Conservation (phyloP, 2,113 vertebrate genomes). For the Hucho hucho region DNA sequence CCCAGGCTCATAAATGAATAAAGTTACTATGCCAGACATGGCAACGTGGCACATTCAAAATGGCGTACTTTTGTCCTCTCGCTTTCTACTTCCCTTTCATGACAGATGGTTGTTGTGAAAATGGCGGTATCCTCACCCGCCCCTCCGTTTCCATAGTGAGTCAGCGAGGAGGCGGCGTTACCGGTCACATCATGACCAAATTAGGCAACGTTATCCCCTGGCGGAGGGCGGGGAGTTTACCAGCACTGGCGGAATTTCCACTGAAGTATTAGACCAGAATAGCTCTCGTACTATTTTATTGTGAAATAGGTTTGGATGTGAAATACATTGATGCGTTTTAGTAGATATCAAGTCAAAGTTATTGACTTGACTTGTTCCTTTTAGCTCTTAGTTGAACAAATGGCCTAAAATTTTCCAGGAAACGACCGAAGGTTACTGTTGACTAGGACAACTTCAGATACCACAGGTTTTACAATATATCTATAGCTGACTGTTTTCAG, state of each 20-base stretch:
- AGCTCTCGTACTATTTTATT: neutral
- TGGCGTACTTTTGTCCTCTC: slow-evolving; percentile 58
- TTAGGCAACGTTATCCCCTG: slow-evolving; percentile 61
- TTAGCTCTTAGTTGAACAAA: no score
- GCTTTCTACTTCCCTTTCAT: neutral
- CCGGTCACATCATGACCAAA: slow-evolving; percentile 61
- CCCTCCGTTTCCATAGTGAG: neutral
- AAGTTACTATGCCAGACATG: slow-evolving; percentile 12
- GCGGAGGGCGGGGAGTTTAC: slow-evolving; percentile 41
- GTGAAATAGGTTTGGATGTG: no score
- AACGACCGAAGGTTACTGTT: no score
- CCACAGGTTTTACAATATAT: no score
- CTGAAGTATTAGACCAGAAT: slow-evolving; percentile 1
- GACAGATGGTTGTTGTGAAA: slow-evolving; percentile 60
- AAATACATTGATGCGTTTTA: no score
- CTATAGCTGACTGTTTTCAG: no score
- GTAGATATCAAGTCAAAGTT: no score
- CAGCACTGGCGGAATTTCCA: neutral
- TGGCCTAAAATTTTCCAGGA: no score
- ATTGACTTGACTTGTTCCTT: no score
- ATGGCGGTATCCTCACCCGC: slow-evolving; percentile 62
- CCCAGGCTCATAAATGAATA: neutral
- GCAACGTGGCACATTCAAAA: slow-evolving; percentile 79
- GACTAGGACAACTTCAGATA: no score
- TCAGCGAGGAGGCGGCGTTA: slow-evolving; percentile 47